These are phyloP conservation scores for Danaus plexippus DNA, from an alignment of 1,140 invertebrate species.

Conservation along the genomic window DNA sequence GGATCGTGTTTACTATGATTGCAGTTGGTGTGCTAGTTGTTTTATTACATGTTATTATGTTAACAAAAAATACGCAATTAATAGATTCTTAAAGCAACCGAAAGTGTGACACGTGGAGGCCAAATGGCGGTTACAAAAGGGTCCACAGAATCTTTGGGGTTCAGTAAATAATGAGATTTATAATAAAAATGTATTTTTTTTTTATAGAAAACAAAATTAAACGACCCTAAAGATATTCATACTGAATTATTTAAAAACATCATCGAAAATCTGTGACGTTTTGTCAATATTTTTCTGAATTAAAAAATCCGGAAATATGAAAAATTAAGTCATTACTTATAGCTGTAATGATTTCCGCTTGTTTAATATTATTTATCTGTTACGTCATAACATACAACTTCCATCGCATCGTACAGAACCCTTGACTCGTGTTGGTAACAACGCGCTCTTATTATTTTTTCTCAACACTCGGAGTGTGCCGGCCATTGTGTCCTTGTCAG, in stretches of 20 bases:
- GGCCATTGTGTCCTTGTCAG: conserved; percentile 38
- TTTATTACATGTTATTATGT: conserved; percentile 1
- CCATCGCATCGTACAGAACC: conserved; percentile 26
- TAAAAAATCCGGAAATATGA: no score
- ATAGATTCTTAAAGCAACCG: conserved; percentile 40
- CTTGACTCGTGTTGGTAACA: conserved; percentile 17
- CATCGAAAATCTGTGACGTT: background rate
- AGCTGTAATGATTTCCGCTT: no score
- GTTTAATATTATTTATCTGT: no score
- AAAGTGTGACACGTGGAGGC: conserved; percentile 51
- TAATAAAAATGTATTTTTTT: background rate
- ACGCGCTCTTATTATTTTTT: conserved; percentile 24
- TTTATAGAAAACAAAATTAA: background rate
- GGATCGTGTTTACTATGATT: background rate
- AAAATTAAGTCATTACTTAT: no score
- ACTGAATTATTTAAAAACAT: conserved; percentile 2
- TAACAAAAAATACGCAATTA: conserved; percentile 42
- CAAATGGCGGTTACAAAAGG: conserved; percentile 47
- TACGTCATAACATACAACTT: no score
- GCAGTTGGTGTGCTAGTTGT: background rate
- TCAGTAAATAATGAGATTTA: conserved; percentile 20
- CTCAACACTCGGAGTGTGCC: conserved; percentile 34
- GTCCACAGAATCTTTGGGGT: conserved; percentile 32
- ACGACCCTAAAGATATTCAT: background rate
- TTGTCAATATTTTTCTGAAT: conserved; percentile 9